Evolutionary conservation across 2,113 vertebrate species (phyloP).

Genomic region (Neodontobutis hainanensis): DNA sequence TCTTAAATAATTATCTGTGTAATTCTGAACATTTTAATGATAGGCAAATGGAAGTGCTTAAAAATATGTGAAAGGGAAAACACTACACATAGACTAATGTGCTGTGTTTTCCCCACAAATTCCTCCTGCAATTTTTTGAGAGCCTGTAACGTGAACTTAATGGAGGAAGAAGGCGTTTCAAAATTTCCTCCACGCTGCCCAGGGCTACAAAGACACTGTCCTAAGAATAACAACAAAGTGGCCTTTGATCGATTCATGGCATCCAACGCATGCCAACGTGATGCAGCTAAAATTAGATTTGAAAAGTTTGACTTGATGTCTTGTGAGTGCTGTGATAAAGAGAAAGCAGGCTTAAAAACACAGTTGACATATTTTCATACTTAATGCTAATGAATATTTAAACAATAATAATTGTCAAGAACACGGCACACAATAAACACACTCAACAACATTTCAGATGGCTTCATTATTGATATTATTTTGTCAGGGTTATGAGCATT

Average conservation of each 20-base stretch:
- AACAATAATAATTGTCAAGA: slow-evolving; percentile 3
- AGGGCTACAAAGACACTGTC: slow-evolving; percentile 59
- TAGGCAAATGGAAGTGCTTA: no score
- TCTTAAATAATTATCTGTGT: no score
- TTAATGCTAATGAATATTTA: neutral
- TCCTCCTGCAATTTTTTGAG: no score
- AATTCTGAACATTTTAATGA: no score
- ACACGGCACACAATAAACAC: slow-evolving; percentile 58
- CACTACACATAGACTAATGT: no score
- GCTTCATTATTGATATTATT: slow-evolving; percentile 77
- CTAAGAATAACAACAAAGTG: slow-evolving; percentile 74
- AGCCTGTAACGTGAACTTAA: neutral
- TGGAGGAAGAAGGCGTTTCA: slow-evolving; percentile 55
- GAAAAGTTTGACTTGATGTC: slow-evolving; percentile 41
- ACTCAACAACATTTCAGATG: slow-evolving; percentile 59
- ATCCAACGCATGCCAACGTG: slow-evolving; percentile 40
- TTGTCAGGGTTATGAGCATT: slow-evolving; percentile 74
- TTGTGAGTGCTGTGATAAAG: slow-evolving; percentile 15
- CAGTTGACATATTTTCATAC: neutral
- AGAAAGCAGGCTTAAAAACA: slow-evolving; percentile 19
- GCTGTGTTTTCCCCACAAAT: no score
- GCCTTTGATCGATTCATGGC: slow-evolving; percentile 59
- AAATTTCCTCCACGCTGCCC: slow-evolving; percentile 58
- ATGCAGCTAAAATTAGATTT: slow-evolving; percentile 59
- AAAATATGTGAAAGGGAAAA: no score